Percentiles rank a stretch among this genome's conserved stretches.
Conservation (phyloP, 2,113 vertebrate genomes). For the Hemicordylus capensis region DNA sequence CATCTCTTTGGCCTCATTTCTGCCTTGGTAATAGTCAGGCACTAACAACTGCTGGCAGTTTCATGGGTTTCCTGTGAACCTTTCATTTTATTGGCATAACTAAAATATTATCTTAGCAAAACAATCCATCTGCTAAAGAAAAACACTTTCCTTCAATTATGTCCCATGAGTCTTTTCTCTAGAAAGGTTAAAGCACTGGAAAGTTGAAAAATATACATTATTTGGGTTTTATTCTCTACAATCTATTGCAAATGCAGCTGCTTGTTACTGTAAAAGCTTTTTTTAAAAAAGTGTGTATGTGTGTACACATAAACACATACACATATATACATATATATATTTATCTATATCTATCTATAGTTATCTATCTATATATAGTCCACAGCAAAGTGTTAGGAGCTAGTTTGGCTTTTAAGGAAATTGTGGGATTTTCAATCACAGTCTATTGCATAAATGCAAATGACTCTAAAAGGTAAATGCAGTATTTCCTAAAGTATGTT, state of each 20-base stretch:
- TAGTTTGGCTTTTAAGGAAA: constrained; percentile 43
- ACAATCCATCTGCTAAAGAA: constrained; percentile 76
- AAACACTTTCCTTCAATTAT: constrained; percentile 77
- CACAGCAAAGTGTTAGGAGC: constrained; percentile 35
- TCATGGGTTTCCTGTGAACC: constrained; percentile 82
- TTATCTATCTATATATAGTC: too few relatives aligned
- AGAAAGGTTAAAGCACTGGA: constrained; percentile 73
- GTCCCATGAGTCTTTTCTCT: constrained; percentile 72
- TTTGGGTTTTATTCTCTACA: constrained; percentile 71
- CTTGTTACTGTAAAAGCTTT: constrained; percentile 26
- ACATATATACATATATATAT: too few relatives aligned
- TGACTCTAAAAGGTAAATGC: constrained; percentile 48
- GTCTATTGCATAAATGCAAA: constrained; percentile 48
- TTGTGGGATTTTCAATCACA: constrained; percentile 12
- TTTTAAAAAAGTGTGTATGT: background rate
- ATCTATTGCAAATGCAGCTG: constrained; percentile 46
- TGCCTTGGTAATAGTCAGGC: constrained; percentile 86
- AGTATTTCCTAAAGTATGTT: background rate
- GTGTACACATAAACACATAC: too few relatives aligned
- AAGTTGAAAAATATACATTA: constrained; percentile 72
- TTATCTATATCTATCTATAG: too few relatives aligned
- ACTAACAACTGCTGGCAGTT: constrained; percentile 87
- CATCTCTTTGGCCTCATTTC: constrained; percentile 96
- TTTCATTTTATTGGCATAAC: constrained; percentile 82
- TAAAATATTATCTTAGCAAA: constrained; percentile 79